Evolutionary conservation across 2,888 invertebrate species (phyloP), one percentile per base, ranked within the genome.

Genomic region (Lydus trimaculatus): DNA sequence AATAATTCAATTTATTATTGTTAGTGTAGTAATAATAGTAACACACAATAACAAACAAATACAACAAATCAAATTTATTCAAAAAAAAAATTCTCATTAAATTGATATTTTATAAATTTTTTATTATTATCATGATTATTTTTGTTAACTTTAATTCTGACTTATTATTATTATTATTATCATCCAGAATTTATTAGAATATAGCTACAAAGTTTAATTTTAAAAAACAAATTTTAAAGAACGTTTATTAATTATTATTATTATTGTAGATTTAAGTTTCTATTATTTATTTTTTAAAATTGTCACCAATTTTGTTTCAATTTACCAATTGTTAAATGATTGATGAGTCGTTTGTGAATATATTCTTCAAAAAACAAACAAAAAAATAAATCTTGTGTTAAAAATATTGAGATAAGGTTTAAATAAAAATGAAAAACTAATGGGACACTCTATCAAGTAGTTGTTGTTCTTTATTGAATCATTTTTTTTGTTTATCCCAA

Each of bases 381-480:
- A 36, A 36, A 13, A 15, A 36, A 8, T 13, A 13, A 43, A 4
- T 17, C 23, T 52, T 52, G 13, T 52, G 52, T 52, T 52, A 20
- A 52, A 52, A 52, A 13, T 52, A 52, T 52, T 25, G 2, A 20
- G 13, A 52, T 52, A 52, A 52, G 52, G 52, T 52, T 52, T 52
- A 52, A 52, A n/a, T 52, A 52, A 52, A 52, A 52, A 25, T 23
- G 23, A 20, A 52, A 48, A 52, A 52, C 23, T 52, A 52, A 52
- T 23, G 52, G 52, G 52, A 52, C 52, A 52, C 52, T 52, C 23
- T 23, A 25, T n/a, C n/a, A n/a, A 25, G 25, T 20, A 17, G 6
- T 25, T 52, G 0, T 20, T 48, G 2, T 64, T 70, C 67, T 69
- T 71, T 72, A 75, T 74, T 76, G 71, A 76, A 72, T 74, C 28